phyloP scores from a whole-genome alignment of 2,113 vertebrate species.

The Orientallactaga bullata region DNA sequence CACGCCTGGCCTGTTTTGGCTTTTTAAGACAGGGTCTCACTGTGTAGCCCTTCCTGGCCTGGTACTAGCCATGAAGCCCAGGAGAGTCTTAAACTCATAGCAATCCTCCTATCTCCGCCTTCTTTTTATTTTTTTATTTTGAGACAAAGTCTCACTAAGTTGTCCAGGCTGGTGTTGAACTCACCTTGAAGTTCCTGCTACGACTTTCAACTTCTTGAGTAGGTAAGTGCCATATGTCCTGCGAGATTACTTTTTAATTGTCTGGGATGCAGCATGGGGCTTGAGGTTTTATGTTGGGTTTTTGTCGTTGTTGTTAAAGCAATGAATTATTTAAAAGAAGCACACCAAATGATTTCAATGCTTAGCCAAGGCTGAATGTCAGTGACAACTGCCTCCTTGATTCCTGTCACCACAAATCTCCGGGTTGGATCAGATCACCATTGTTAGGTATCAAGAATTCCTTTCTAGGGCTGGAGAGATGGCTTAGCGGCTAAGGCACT shows the following conservation, averaged over 20 bases:
- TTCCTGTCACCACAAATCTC: slow-evolving; percentile 22
- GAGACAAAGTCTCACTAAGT: too few species aligned
- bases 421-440: neutral
- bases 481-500: too few species aligned
- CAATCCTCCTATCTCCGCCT: too few species aligned
- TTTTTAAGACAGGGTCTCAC: too few species aligned
- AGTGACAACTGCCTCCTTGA: neutral
- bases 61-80: too few species aligned
- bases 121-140: too few species aligned
- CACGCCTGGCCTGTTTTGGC: too few species aligned
- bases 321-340: neutral
- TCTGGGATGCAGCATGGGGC: neutral
- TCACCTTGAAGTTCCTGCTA: too few species aligned
- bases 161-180: too few species aligned
- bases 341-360: neutral
- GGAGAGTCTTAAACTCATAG: too few species aligned
- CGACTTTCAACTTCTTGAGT: neutral
- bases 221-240: neutral
- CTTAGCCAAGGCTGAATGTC: neutral
- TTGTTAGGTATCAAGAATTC: neutral
- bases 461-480: too few species aligned
- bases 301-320: neutral
- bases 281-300: neutral
- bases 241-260: neutral
- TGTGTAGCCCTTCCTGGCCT: too few species aligned